Base-by-base conservation (phyloP, 2,113 vertebrate species). In the Barnardius zonarius region DNA sequence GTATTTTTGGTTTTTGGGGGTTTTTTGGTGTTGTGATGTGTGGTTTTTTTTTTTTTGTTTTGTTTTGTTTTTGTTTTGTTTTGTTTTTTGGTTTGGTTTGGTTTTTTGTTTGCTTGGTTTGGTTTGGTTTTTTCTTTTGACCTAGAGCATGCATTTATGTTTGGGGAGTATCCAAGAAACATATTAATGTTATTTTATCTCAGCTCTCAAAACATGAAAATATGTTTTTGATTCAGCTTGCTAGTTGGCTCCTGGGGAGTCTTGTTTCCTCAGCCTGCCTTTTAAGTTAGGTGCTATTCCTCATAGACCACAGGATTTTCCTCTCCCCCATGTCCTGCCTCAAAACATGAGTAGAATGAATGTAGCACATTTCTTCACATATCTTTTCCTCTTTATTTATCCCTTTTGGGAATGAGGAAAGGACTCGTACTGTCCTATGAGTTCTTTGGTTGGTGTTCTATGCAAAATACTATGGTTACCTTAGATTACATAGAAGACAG, bases 71-170 rank as follows among this genome's bases (percentile, higher is more conserved):
- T 77, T 19, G 4, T 46, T 46, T 46, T 1, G 70, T 64, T 61
- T 10, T 51, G 76, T 79, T 52, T 80, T 55, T 4, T 43, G 7
- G 4, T 24, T 19, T 31, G 16, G 17, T 18, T 44, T 44, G 4
- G 4, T 44, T 46, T 46, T 46, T 77, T 46, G 9, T 46, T 46
- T 46, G 44, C 9, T 46, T 46, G 44, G 8, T 46, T 46, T 28
- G 24, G 8, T n/a, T 8, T 33, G 37, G 25, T 39, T 3, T 2
- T 62, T 81, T 81, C n/a, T 79, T 86, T 75, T 43, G 64, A 61
- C 28, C 0, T 5, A 23, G 39, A 41, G 8, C 30, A 33, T 25
- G 7, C 7, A 8, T 24, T 70, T 66, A 27, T 1, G 0, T 72
- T 55, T 20, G 33, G 18, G 24, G 22, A 52, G 5, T 48, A 70